Evolutionary conservation across 2,113 vertebrate species (phyloP).

Genomic region (Gobio gobio): DNA sequence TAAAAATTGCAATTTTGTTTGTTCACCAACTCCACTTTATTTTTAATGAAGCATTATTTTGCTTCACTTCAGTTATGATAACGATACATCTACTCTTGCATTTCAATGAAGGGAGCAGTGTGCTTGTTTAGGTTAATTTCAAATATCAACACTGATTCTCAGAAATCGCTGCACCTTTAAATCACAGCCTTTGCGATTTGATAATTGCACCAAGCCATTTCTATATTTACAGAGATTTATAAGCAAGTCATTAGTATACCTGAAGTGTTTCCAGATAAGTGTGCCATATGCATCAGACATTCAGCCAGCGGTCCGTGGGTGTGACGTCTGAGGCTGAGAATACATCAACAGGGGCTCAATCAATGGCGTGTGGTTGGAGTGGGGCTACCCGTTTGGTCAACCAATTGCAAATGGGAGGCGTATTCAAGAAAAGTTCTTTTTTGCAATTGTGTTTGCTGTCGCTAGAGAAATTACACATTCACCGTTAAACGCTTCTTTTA

Average conservation of each 20-base stretch:
- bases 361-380: neutral
- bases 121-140: too few relatives aligned
- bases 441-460: neutral
- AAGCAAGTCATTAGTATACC: neutral
- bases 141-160: too few relatives aligned
- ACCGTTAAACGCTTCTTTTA: neutral
- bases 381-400: neutral
- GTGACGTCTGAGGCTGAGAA: too few relatives aligned
- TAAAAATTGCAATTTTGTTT: neutral
- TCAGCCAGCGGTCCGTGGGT: too few relatives aligned
- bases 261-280: too few relatives aligned
- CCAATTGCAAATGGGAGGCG: neutral
- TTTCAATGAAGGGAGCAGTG: too few relatives aligned
- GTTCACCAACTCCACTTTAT: too few relatives aligned
- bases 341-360: neutral
- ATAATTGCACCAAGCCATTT: neutral
- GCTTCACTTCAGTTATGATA: too few relatives aligned
- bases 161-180: neutral
- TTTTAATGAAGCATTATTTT: too few relatives aligned
- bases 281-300: too few relatives aligned
- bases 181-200: neutral
- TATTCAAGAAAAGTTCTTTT: neutral
- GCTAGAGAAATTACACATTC: neutral
- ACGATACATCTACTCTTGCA: too few relatives aligned
- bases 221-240: neutral